Base-by-base conservation (phyloP, 2,797 vertebrate species). In the Rhinatrema bivittatum region DNA sequence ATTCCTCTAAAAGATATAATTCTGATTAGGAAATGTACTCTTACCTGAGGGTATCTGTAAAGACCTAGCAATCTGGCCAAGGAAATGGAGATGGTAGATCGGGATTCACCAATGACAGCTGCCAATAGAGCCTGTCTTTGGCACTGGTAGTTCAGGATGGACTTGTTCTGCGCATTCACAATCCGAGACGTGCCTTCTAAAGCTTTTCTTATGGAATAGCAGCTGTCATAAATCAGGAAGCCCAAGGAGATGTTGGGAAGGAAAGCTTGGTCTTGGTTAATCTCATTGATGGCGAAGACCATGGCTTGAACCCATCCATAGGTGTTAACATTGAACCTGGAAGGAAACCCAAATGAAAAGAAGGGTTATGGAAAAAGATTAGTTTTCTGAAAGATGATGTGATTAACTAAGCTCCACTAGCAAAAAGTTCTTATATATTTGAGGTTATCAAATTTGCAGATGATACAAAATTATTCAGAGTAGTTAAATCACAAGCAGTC, bases 31-130 rank as follows among this genome's bases (percentile, higher is more conserved):
- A n/a, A n/a, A n/a, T n/a, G n/a, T n/a, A n/a, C 9, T n/a, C 49
- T 33, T 43, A 68, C 57, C 54, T 62, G 60, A 5, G 57, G 38
- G 32, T 53, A 62, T 7, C n/a, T 29, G 32, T 54, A 59, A 4
- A 59, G 40, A 7, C 55, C 52, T 16, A 68, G 29, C 25, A 56
- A 29, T 13, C 45, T 42, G 36, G 64, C 57, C 17, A 68, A 35
- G 5, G 38, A 11, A 8, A 55, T 3, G 10, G 57, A 61, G 5
- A 19, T 32, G 3, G 32, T 29, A 16, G 52, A 46, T 10, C 30
- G 36, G 9, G 39, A 49, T 17, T 58, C 36, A 10, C 65, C 56
- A 12, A 56, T 30, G 14, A 61, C 16, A 7, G 48, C 55, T 4
- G 19, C 40, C 13, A 25, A 25, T 7, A 41, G 47, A 12, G 46